These are phyloP conservation scores for Ormyrus pomaceus DNA, from an alignment of 2,888 invertebrate species.

Conservation along the genomic window DNA sequence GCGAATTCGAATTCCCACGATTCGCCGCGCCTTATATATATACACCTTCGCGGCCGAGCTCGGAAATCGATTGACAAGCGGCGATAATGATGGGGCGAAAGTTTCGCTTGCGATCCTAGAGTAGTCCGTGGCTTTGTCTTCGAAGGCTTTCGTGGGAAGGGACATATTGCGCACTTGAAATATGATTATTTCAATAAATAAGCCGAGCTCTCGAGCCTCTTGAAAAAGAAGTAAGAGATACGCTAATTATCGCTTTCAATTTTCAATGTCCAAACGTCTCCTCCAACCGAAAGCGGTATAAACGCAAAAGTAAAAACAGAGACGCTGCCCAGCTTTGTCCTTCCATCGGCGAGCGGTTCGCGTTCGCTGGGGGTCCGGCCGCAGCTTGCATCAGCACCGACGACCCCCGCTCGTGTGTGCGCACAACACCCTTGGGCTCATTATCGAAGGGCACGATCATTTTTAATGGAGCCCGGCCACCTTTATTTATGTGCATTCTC, in stretches of 20 bases:
- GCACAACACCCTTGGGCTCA: constrained; percentile 46
- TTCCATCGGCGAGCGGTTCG: not conserved
- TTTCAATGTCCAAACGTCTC: too few relatives aligned
- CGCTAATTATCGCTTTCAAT: too few relatives aligned
- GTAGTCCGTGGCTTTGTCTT: fast-evolving
- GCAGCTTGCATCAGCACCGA: too few relatives aligned
- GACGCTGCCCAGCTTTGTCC: too few relatives aligned
- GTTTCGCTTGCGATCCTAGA: too few relatives aligned
- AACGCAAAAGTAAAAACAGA: too few relatives aligned
- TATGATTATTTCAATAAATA: not conserved
- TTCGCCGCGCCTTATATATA: not conserved
- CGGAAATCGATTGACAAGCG: constrained; percentile 38
- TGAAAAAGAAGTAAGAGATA: too few relatives aligned
- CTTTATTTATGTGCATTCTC: constrained; percentile 4
- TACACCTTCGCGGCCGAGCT: not conserved
- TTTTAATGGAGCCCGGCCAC: constrained; percentile 51
- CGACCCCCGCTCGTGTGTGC: not conserved
- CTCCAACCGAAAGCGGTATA: too few relatives aligned
- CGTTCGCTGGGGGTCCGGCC: constrained; percentile 43
- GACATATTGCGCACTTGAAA: too few relatives aligned
- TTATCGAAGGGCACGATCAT: constrained; percentile 49
- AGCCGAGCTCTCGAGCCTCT: not conserved
- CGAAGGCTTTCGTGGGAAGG: too few relatives aligned
- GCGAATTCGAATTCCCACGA: constrained; percentile 39
- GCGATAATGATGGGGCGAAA: not conserved